Evolutionary conservation across 1,140 invertebrate species (phyloP), one percentile per base, ranked within the genome.

Genomic region (Drosophila nasuta): DNA sequence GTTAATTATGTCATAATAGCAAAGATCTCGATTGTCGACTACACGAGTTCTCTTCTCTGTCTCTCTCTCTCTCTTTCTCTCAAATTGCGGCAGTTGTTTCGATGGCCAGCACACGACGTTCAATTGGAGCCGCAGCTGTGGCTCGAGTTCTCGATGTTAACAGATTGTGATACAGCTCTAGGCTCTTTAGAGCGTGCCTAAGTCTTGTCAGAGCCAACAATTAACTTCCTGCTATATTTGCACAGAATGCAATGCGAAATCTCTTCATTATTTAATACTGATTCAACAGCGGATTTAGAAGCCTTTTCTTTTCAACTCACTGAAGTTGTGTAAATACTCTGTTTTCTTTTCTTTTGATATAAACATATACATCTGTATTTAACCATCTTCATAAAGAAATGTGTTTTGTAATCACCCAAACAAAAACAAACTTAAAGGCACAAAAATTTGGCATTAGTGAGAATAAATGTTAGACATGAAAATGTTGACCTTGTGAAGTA

Each of bases 1-100:
- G 83, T 87, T 87, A 87, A 87, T 87, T 87, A 83, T 89, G 83
- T 88, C 85, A 82, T 88, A 87, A 87, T 88, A 81, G 81, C 63
- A 45, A 33, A n/a, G 66, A 49, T 57, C 67, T 66, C 56, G 43
- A 65, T 58, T 76, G 79, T 49, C 69, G 66, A 69, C 69, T 62
- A 58, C 62, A 41, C 66, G 64, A 51, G 49, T 57, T 45, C 43
- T 17, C n/a, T 41, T 15, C 57, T 59, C 43, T 17, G 20, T 20
- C n/a, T 0, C 15, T 4, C 10, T 11, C 11, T 28, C 13, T 6
- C 38, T 45, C 15, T n/a, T 17, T 13, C 56, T 43, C 64, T 73
- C 46, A 25, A 25, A 25, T 25, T 25, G 20, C 54, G 45, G 45
- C 64, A 67, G 63, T 68, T 68, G 65, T 62, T 68, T 68, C 62